Evolutionary conservation across 1,140 invertebrate genomes (phyloP).

Genomic region (Pentalonia nigronervosa): DNA sequence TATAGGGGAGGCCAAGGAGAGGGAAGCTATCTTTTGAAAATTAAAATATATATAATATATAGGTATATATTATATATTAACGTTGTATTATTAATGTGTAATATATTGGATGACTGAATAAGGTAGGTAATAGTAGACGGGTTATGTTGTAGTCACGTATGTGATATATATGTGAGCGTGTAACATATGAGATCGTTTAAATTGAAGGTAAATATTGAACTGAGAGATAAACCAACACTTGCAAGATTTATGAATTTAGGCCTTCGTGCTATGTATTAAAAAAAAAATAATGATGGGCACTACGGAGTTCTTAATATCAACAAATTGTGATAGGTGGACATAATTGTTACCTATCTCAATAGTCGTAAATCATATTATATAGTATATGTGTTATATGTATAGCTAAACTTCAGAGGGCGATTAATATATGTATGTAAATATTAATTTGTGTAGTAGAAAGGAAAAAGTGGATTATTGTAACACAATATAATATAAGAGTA

Average conservation of each 20-base stretch:
- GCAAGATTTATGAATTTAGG: slow-evolving; percentile 41
- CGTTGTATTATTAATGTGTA: neutral
- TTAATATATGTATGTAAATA: neutral
- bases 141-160: neutral
- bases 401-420: neutral
- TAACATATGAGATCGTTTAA: slow-evolving; percentile 8
- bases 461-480: neutral
- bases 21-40: neutral
- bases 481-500: neutral
- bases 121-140: neutral
- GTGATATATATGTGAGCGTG: neutral
- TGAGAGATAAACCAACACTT: slow-evolving; percentile 38
- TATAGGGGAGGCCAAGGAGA: neutral
- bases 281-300: neutral
- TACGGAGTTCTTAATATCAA: slow-evolving; percentile 42
- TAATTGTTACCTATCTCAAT: slow-evolving; percentile 13
- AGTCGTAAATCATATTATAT: slow-evolving; percentile 22
- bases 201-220: slow-evolving; percentile 42
- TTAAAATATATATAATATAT: neutral
- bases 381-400: neutral
- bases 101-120: neutral
- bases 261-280: neutral
- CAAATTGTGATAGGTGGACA: slow-evolving; percentile 32
- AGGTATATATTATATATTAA: neutral
- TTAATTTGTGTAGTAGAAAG: neutral